A percentile compares a stretch with the other conserved stretches of the same genome.
Evolutionary conservation across 2,888 invertebrate species (phyloP).

Genomic region (Monopis laevigella): DNA sequence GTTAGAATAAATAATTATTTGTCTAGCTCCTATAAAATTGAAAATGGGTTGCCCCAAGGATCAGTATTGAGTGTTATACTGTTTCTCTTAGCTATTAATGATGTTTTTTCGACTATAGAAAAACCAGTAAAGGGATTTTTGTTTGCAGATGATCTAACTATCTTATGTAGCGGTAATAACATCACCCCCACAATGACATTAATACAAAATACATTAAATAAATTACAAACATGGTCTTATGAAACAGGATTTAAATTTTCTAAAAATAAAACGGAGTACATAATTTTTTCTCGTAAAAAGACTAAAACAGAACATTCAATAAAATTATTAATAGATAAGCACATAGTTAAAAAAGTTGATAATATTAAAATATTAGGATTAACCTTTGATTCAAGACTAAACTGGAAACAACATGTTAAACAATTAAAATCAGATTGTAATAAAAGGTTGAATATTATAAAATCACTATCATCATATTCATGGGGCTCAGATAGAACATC

Average conservation of each 20-base stretch:
- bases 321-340: too few species aligned
- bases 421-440: constrained; percentile 17
- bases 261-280: constrained; percentile 16
- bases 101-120: constrained; percentile 10
- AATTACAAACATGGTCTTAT: constrained; percentile 12
- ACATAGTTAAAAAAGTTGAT: constrained; percentile 14
- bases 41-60: constrained; percentile 17
- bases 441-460: constrained; percentile 17
- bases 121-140: constrained; percentile 16
- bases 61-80: constrained; percentile 15
- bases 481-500: constrained; percentile 17
- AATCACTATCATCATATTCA: constrained; percentile 14
- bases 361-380: constrained; percentile 15
- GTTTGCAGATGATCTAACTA: constrained; percentile 16
- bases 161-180: constrained; percentile 10
- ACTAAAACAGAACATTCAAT: constrained; percentile 8
- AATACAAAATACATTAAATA: constrained; percentile 16
- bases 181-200: constrained; percentile 12
- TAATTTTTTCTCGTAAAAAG: constrained; percentile 14
- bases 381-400: constrained; percentile 17
- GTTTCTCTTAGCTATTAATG: constrained; percentile 17
- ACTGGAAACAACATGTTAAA: constrained; percentile 15
- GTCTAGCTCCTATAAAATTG: neutral
- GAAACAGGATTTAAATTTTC: constrained; percentile 17
- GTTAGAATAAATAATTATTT: constrained; percentile 11